Evolutionary conservation across 2,797 vertebrate species (phyloP), one percentile per base, ranked within the genome.

Genomic region (Crypturellus tataupa): DNA sequence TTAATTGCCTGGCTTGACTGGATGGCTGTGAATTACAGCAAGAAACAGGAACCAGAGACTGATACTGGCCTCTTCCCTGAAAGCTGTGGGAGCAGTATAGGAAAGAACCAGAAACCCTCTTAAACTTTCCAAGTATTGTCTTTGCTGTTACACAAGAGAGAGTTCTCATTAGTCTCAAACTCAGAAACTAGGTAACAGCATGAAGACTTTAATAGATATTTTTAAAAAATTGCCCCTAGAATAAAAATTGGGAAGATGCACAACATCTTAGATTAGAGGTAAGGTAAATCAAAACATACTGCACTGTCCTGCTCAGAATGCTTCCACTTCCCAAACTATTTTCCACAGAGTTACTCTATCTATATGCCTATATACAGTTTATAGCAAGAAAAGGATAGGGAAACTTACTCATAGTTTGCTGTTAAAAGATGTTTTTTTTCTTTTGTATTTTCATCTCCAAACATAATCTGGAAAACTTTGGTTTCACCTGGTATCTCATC

Each of bases 391-490:
- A 67, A 15, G 7, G 23, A 76, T 75, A 80, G 68, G 51, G 64
- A 80, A 73, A 97, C 99, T 98, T 96, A 99, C 99, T 99, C 99
- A 85, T 99, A 99, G 89, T 98, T 99, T 56, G 99, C 99, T 47
- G 97, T 98, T 71, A 99, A 98, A 83, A 99, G 97, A 37, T 97
- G 98, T 75, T 99, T 99, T 11, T 97, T 98, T 95, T 98, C 98
- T 17, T 87, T 98, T 87, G 82, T 93, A 33, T 89, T 97, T 96
- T 98, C 98, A 87, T 97, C 97, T 44, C 98, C 98, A 75, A 98
- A 86, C 37, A 97, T 95, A 81, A 99, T 93, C 93, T 98, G 98
- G 97, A 99, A 99, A 59, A 98, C 92, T 68, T 97, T 98, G 29
- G 97, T 95, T 96, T 98, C 98, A 64, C 98, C 98, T 77, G 98